Base-by-base conservation (phyloP, 2,888 invertebrate genomes). In the Tinea trinotella region DNA sequence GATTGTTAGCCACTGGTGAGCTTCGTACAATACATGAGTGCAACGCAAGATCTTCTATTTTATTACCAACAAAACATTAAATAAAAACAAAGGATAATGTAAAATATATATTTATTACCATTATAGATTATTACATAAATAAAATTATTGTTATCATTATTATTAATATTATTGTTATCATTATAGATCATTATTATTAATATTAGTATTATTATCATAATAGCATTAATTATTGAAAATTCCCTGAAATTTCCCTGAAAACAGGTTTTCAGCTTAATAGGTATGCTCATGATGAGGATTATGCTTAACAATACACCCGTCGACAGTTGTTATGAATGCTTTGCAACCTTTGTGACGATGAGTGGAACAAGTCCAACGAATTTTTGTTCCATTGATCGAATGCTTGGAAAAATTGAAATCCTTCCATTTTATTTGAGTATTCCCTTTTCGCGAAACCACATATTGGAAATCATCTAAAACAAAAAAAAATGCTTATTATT, bases 351-450 rank as follows among this genome's bases (percentile, higher is more conserved):
- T 67, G 19, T 64, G 59, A 36, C 66, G 65, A 57, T 74, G 70
- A 0, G 74, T 73, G 1, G 75, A 71, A 57, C 74, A 75, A 2
- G 62, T 58, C 71, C 71, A 70, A n/a, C 55, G 48, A 2, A 13
- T 22, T 22, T 56, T 55, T 2, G 10, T 10, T 5, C 36, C 36
- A 5, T n/a, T 36, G 4, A n/a, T 6, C 5, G 6, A n/a, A 36
- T 36, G 36, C 12, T 12, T 36, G 12, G 10, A 36, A 12, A 40
- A 15, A 40, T 40, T 2, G 7, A 30, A 4, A 30, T 30, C 30
- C 53, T 36, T 36, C 17, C 35, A 13, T 22, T 12, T 15, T 5
- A 54, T 54, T 5, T 40, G 30, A 12, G 40, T 12, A 10, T 46
- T 46, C 1, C 54, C 54, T 40, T 30, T 22, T 19, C 12, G 17